Conservation (phyloP, 2,888 invertebrate genomes). For the Balanococcus diminutus region DNA sequence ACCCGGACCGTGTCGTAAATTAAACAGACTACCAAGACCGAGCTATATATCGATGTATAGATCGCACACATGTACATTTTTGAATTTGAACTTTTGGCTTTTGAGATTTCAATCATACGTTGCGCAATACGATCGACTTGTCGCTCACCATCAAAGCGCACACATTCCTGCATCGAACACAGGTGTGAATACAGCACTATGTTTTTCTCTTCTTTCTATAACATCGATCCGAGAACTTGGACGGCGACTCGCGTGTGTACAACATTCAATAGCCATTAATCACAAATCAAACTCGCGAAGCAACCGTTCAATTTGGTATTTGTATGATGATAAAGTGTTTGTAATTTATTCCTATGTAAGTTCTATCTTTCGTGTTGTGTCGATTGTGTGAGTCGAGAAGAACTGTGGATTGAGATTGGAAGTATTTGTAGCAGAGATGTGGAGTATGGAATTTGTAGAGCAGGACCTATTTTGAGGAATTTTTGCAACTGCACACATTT, state of each 20-base stretch:
- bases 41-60: background rate
- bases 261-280: conserved; percentile 47
- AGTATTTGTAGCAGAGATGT: too few relatives aligned
- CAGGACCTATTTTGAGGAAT: too few relatives aligned
- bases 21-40: conserved; percentile 18
- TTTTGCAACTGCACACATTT: too few relatives aligned
- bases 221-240: background rate
- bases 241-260: conserved; percentile 36
- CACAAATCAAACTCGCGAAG: conserved; percentile 45
- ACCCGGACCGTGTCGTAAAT: background rate
- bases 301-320: conserved; percentile 52
- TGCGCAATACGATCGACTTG: conserved; percentile 6
- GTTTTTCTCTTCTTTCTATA: background rate
- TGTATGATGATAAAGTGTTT: conserved; percentile 35
- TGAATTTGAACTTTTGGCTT: conserved; percentile 16
- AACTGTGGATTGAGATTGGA: too few relatives aligned
- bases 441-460: too few relatives aligned
- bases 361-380: too few relatives aligned
- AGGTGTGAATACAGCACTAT: conserved; percentile 18
- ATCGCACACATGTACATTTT: background rate
- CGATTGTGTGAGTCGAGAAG: too few relatives aligned
- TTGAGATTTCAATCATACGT: conserved; percentile 22
- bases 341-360: conserved; percentile 30
- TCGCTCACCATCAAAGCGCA: background rate
- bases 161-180: background rate